phyloP scores from a whole-genome alignment of 2,888 invertebrate genomes.

The Pristionchus japonicus region DNA sequence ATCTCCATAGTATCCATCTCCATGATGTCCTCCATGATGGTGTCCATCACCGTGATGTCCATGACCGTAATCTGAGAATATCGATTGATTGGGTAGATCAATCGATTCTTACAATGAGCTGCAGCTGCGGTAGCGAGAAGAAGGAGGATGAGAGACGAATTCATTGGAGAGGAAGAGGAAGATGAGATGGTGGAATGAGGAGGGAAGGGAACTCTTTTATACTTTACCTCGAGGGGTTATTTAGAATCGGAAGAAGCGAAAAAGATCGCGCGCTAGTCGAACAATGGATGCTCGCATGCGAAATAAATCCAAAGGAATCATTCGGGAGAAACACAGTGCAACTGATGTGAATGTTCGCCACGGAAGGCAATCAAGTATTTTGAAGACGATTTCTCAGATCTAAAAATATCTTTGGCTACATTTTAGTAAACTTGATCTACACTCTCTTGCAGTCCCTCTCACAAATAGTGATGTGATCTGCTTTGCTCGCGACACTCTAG shows the following conservation, averaged over 20 bases:
- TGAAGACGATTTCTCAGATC: background rate
- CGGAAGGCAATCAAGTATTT: background rate
- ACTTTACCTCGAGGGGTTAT: background rate
- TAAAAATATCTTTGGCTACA: background rate
- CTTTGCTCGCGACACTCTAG: background rate
- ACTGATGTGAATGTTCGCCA: background rate
- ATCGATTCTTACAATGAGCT: constrained; percentile 15
- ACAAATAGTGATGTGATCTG: background rate
- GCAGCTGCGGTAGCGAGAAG: background rate
- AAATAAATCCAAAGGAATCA: background rate
- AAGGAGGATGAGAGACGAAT: too few relatives aligned
- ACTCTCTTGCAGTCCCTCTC: background rate
- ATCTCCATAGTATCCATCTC: background rate
- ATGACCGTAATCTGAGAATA: too few relatives aligned
- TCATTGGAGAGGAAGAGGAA: too few relatives aligned
- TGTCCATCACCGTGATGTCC: background rate
- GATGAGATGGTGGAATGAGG: too few relatives aligned
- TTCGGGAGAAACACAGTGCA: background rate
- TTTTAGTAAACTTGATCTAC: background rate
- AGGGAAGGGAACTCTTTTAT: background rate
- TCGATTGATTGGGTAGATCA: background rate
- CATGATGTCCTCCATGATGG: background rate
- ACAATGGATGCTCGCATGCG: background rate
- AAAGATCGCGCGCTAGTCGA: background rate
- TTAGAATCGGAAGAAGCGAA: background rate